These are phyloP conservation scores for Seriola aureovittata DNA, from an alignment of 2,113 vertebrate genomes.

Conservation along the genomic window DNA sequence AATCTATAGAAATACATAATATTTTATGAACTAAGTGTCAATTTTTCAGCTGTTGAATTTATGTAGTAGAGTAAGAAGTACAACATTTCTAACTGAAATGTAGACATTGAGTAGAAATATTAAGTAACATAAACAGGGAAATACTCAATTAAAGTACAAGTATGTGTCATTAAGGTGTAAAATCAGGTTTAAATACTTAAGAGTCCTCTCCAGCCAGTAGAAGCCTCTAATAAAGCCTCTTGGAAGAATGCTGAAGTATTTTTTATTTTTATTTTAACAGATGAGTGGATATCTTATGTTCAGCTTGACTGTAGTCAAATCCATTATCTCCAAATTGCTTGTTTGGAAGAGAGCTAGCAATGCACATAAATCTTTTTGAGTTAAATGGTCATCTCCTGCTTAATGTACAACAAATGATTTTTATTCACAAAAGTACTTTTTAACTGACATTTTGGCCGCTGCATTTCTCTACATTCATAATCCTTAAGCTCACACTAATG, in stretches of 20 bases:
- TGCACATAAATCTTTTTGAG: not conserved
- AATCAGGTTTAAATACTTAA: not conserved
- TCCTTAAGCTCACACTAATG: slow-evolving; percentile 39
- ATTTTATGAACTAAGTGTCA: not conserved
- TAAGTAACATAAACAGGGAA: not conserved
- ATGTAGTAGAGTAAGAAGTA: not conserved
- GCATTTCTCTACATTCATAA: slow-evolving; percentile 40
- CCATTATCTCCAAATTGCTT: slow-evolving; percentile 31
- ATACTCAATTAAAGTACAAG: not conserved
- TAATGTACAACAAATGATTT: slow-evolving; percentile 37
- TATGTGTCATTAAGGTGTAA: not conserved
- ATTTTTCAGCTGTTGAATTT: not conserved
- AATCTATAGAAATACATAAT: not conserved
- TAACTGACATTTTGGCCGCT: slow-evolving; percentile 38
- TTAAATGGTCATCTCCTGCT: slow-evolving; percentile 33
- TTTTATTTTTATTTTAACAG: slow-evolving; percentile 2
- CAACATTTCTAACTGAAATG: not conserved
- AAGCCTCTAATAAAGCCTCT: slow-evolving; percentile 12
- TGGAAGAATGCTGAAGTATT: slow-evolving; percentile 11
- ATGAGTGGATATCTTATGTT: slow-evolving; percentile 7
- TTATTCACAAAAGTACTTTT: slow-evolving; percentile 12
- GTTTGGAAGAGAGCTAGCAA: slow-evolving; percentile 25
- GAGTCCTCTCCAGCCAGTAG: not conserved
- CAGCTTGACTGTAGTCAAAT: slow-evolving; percentile 20
- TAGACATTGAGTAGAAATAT: not conserved